Base-by-base conservation (phyloP, 2,888 invertebrate species). In the Agriopis aurantiaria region DNA sequence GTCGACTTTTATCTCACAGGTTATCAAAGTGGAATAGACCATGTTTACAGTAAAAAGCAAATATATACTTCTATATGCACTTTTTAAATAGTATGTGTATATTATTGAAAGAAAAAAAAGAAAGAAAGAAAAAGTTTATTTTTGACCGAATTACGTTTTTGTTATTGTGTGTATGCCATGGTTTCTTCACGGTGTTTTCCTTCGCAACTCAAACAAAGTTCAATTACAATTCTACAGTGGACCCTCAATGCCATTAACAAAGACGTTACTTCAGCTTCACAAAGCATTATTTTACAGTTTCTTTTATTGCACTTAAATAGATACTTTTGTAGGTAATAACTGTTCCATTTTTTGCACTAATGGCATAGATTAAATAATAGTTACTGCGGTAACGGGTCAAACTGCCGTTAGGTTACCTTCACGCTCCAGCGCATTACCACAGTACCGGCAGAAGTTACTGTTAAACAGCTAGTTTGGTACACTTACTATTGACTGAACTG, bases 401-500 rank as follows among this genome's bases (percentile, higher is more conserved):
- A 74, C 75, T 74, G 78, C 75, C 75, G 78, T 82, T 79, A 72
- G 77, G 79, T 81, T 75, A 77, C 66, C 75, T 86, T 88, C 85
- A 87, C 86, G 88, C 82, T 80, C 81, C 77, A 78, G 79, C 84
- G 85, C 84, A 77, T 78, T 77, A 81, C 78, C 79, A 70, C 66
- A 77, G 72, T 23, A 45, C 40, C 62, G n/a, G 9, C 6, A 12
- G 60, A 11, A 61, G 69, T 69, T 65, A 60, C 23, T 56, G 51
- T 45, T 33, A 41, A 17, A 8, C 8, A 48, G 48, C 51, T 60
- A 56, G 45, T 65, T 69, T 23, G 14, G 41, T 46, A 49, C 33
- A 61, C 33, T 45, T n/a, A 60, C 60, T 65, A 40, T 46, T 45
- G 40, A 56, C 11, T 46, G n/a, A 56, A 17, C 64, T 56, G 56